phyloP scores from a whole-genome alignment of 2,113 vertebrate genomes.

The Mungos mungo region DNA sequence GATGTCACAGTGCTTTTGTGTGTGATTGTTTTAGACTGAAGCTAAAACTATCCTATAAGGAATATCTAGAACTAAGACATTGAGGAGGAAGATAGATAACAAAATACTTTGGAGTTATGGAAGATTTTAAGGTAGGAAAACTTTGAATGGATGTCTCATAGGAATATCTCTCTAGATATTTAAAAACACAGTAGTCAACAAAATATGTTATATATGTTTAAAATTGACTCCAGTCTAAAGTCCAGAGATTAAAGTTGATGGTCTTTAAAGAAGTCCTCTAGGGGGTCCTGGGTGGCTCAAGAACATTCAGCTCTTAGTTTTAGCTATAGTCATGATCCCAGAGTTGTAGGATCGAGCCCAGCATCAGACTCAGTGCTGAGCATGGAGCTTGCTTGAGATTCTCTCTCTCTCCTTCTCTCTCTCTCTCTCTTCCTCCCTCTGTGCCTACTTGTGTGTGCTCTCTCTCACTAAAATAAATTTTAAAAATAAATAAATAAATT shows the following conservation, averaged over 20 bases:
- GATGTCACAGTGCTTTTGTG: background rate
- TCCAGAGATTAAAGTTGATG: background rate
- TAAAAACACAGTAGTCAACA: background rate
- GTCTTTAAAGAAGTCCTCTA: background rate
- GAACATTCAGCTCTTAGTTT: no score
- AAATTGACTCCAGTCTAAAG: background rate
- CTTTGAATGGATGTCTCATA: background rate
- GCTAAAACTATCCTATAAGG: background rate
- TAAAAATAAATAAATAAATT: background rate
- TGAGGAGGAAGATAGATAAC: background rate
- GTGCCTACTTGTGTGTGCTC: no score
- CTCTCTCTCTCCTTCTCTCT: no score
- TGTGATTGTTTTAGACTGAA: background rate
- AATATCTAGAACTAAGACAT: background rate
- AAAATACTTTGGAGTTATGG: background rate
- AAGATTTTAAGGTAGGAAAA: background rate
- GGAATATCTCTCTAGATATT: background rate
- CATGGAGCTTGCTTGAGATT: no score
- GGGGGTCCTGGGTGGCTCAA: no score
- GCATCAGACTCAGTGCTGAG: no score
- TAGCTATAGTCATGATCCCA: no score
- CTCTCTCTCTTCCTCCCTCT: no score
- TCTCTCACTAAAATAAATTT: no score
- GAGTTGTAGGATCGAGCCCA: no score
- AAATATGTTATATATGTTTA: background rate